Evolutionary conservation across 2,797 vertebrate genomes (phyloP).

Genomic region (Pantherophis alleghaniensis): DNA sequence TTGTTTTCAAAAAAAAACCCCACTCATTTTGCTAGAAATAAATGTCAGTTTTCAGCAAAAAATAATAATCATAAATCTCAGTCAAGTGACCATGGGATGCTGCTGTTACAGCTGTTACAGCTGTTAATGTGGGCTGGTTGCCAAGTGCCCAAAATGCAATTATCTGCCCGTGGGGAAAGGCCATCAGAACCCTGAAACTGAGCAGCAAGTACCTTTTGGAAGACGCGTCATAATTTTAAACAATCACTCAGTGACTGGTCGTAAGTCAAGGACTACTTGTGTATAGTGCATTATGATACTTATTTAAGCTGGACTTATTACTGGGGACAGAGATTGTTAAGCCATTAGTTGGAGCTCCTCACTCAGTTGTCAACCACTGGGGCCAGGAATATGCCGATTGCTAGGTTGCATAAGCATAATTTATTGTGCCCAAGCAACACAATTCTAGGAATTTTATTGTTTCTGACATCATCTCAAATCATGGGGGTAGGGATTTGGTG

Average conservation of each 20-base stretch:
- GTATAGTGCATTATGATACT: background rate
- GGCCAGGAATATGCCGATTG: background rate
- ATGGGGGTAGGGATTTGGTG: background rate
- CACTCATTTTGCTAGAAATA: background rate
- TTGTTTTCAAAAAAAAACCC: background rate
- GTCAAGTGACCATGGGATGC: background rate
- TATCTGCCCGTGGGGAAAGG: background rate
- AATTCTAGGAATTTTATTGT: slow-evolving; percentile 3
- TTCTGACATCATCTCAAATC: background rate
- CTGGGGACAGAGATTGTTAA: background rate
- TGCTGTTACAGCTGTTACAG: background rate
- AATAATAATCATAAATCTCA: background rate
- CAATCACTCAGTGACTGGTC: no score
- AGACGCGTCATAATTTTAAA: no score
- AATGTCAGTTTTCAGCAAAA: background rate
- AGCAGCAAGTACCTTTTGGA: no score
- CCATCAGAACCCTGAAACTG: background rate
- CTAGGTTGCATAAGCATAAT: background rate
- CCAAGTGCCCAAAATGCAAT: background rate
- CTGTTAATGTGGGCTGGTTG: background rate
- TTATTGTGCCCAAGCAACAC: background rate
- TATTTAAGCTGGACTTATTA: background rate
- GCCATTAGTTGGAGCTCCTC: background rate
- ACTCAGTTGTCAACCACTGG: no score
- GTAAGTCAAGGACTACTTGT: background rate